Evolutionary conservation across 2,113 vertebrate genomes (phyloP), one percentile per base, ranked within the genome.

Genomic region (Anoplopoma fimbria): DNA sequence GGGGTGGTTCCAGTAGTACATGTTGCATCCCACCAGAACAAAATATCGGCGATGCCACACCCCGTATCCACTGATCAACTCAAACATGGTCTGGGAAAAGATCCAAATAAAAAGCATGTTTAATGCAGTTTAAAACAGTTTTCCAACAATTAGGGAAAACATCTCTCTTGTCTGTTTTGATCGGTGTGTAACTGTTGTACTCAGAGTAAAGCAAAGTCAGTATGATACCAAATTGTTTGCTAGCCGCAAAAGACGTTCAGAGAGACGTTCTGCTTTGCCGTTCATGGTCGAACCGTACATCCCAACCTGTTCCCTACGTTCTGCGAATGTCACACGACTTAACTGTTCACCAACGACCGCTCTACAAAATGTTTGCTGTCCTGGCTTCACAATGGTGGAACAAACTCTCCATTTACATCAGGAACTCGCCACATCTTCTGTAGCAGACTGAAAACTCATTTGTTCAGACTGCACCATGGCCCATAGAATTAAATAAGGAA

Each of bases 21-120:
- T 76, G 14, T 51, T 77, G 29, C 83, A 92, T n/a, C 88, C 91
- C 34, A 94, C 87, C 67, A 96, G 87, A 15, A 89, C 82, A 63
- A 96, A 95, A 86, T 91, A 96, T 3, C 94, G 86, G 0, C 95
- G 95, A 83, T 95, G 94, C 96, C 96, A 96, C 8, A 95, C 83
- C 4, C 95, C 96, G 2, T 88, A 95, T 2, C 95, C 95, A 86
- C 89, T 93, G 29, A 96, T 89, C 75, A 95, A 71, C 82, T 96
- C 93, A 88, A 96, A 96, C 94, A 96, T 95, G 0, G 96, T 96
- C 96, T 96, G 75, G 1, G 14, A 55, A 76, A 27, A 62, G 9
- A 68, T 58, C 2, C n/a, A 74, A 2, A 57, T 1, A 79, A 2
- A 60, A 6, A 42, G 23, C n/a, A 4, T 51, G 36, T 42, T 45